phyloP scores from a whole-genome alignment of 2,113 vertebrate species.

The Amblyopsis rosae region DNA sequence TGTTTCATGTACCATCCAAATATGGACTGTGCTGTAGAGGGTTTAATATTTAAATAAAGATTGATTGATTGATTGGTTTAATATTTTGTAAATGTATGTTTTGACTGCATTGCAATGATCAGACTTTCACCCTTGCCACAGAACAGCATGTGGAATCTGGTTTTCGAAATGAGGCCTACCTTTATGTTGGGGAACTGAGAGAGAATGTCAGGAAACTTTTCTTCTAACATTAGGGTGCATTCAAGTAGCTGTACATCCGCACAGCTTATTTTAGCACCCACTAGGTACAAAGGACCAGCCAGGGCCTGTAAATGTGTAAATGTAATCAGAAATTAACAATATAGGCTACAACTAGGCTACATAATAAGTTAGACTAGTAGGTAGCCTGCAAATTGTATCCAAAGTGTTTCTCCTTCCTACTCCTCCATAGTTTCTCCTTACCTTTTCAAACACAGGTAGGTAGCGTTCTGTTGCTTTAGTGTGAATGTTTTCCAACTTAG shows the following conservation, averaged over 20 bases:
- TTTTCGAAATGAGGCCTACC: slow-evolving; percentile 66
- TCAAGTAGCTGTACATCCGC: slow-evolving; percentile 88
- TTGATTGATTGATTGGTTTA: too few species aligned
- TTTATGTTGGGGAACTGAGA: slow-evolving; percentile 80
- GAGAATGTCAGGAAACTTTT: slow-evolving; percentile 75
- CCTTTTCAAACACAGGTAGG: slow-evolving; percentile 89
- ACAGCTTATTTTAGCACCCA: slow-evolving; percentile 83
- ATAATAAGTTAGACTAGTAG: too few species aligned
- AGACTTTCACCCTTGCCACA: not conserved
- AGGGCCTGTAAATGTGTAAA: slow-evolving; percentile 73
- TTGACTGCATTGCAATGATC: not conserved
- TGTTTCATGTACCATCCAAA: too few species aligned
- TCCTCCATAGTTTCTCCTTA: slow-evolving; percentile 32
- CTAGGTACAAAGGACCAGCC: slow-evolving; percentile 77
- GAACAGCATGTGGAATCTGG: too few species aligned
- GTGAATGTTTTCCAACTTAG: slow-evolving; percentile 70
- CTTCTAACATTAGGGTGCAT: slow-evolving; percentile 84
- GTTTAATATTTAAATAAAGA: too few species aligned
- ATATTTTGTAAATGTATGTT: too few species aligned
- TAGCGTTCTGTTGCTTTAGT: slow-evolving; percentile 78
- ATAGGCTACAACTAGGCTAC: too few species aligned
- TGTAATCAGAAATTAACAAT: not conserved
- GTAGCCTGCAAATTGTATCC: too few species aligned
- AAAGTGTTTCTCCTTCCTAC: too few species aligned
- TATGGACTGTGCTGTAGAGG: too few species aligned